Evolutionary conservation across 2,888 invertebrate genomes (phyloP), one percentile per base, ranked within the genome.

Genomic region (Drosophila mulleri): DNA sequence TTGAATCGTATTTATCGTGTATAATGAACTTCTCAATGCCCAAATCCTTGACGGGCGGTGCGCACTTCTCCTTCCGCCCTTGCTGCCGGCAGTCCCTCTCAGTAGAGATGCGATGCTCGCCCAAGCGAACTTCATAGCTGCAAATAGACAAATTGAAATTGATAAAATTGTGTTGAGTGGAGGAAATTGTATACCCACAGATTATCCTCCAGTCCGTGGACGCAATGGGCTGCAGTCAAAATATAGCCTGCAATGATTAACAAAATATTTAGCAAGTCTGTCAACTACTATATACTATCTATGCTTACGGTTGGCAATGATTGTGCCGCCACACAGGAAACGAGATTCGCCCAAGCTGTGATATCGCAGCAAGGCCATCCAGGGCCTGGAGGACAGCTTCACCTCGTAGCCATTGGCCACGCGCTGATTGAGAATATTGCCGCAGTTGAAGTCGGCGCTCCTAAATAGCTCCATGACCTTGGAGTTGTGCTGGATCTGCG

Each of bases 161-260:
- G 3, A 7, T 11, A 12, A 18, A 12, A 18, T n/a, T n/a, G 50
- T 20, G n/a, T n/a, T 3, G 6, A 20, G 6, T 2, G 2, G 0
- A 6, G 12, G 1, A 1, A 4, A 2, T 9, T 9, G 4, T n/a
- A 11, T 9, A 75, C 89, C 81, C 57, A 91, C 91, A 90, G 78
- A 20, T 77, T 66, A 39, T 78, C 23, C 62, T 84, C 63, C 2
- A 57, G 56, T 8, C 72, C 82, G 23, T 68, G 14, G 0, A 90
- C 64, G 35, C 91, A 91, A 59, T 91, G 91, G 2, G 89, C 91
- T 8, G 91, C 91, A 0, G 91, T 91, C 18, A 91, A 59, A 4
- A 91, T 75, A 39, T 91, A 89, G 20, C 89, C 84, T 85, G 18
- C 0, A 42, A 56, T 14, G 2, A n/a, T 11, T 0, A n/a, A 16